Conservation (phyloP, 2,797 vertebrate genomes). For the Philypnodon macrostomus region DNA sequence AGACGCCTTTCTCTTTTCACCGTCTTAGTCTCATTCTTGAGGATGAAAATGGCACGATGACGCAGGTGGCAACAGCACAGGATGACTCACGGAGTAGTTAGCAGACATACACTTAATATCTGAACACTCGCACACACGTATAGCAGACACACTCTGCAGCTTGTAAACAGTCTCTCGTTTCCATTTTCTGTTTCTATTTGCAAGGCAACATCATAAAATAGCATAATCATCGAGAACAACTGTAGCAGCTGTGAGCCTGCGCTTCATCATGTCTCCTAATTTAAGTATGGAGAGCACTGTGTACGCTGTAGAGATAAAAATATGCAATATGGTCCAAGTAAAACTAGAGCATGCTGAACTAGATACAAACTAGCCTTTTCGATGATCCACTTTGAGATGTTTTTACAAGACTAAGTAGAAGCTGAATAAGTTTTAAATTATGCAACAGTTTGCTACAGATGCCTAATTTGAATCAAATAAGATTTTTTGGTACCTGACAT, state of each 20-base stretch:
- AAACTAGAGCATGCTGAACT: background rate
- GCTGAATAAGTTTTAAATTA: too few relatives aligned
- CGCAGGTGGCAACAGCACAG: conserved; percentile 59
- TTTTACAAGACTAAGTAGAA: too few relatives aligned
- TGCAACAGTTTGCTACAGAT: too few relatives aligned
- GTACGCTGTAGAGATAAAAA: conserved; percentile 8
- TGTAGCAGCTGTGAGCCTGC: conserved; percentile 12
- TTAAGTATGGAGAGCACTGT: background rate
- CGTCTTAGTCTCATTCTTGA: conserved; percentile 30
- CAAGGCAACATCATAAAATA: conserved; percentile 2
- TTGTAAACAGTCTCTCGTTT: conserved; percentile 7
- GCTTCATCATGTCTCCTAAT: conserved; percentile 8
- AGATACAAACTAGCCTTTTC: background rate
- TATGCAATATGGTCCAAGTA: background rate
- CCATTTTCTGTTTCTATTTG: conserved; percentile 3
- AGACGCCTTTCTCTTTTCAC: conserved; percentile 26
- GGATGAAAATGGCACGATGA: conserved; percentile 59
- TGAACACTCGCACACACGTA: conserved; percentile 7
- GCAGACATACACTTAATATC: conserved; percentile 15
- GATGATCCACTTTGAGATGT: background rate
- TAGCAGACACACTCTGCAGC: conserved; percentile 13
- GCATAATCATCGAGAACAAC: conserved; percentile 13
- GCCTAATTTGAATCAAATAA: too few relatives aligned
- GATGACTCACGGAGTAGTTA: conserved; percentile 67
- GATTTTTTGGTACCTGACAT: too few relatives aligned